Conservation (phyloP, 2,888 invertebrate species). For the Harpagoxenus sublaevis region DNA sequence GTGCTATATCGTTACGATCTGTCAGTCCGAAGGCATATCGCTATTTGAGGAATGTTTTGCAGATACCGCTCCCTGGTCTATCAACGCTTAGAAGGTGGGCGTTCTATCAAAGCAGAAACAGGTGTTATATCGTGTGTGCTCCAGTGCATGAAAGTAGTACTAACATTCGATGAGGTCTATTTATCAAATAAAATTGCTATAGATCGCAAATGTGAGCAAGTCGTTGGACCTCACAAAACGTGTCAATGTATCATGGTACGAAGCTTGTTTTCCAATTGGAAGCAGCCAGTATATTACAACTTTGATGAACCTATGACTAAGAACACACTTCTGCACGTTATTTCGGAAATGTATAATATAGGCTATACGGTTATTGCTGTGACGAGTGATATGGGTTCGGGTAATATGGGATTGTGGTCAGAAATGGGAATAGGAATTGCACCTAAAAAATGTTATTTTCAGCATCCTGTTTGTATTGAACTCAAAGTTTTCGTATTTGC, state of each 20-base stretch:
- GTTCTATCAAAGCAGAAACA: background rate
- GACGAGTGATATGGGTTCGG: no score
- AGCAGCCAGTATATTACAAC: background rate
- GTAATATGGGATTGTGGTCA: background rate
- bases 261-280: slow-evolving; percentile 11
- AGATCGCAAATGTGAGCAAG: background rate
- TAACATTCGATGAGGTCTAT: background rate
- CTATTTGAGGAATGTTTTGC: background rate
- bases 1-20: background rate
- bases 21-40: background rate
- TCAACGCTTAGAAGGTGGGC: background rate
- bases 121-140: slow-evolving; percentile 15
- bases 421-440: background rate
- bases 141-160: background rate
- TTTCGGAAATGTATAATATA: no score
- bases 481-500: slow-evolving; percentile 10
- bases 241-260: background rate
- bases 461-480: background rate
- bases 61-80: background rate
- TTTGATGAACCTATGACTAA: slow-evolving; percentile 14
- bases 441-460: background rate
- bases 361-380: no score
- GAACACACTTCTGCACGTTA: background rate
- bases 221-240: slow-evolving; percentile 2
- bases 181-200: slow-evolving; percentile 3